Conservation (phyloP, 2,888 invertebrate species). For the Lomographa bimaculata region DNA sequence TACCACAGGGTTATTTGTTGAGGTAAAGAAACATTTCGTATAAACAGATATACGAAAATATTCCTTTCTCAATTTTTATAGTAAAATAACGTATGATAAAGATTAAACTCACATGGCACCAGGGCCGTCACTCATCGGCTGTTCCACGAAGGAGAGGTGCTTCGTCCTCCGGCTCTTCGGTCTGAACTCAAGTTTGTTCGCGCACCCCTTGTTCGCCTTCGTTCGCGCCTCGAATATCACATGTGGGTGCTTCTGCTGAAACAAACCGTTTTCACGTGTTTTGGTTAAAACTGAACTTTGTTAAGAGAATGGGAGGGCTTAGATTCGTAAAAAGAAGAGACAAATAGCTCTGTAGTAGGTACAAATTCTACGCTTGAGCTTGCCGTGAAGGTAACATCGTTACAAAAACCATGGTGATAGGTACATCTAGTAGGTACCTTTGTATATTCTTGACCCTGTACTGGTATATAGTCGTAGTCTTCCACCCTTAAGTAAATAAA, state of each 20-base stretch:
- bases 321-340: too few species aligned
- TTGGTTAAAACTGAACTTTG: conserved; percentile 36
- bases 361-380: too few species aligned
- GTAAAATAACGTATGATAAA: background rate
- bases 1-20: too few species aligned
- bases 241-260: conserved; percentile 98
- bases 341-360: too few species aligned
- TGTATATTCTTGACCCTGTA: too few species aligned
- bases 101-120: conserved; percentile 58
- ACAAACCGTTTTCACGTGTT: conserved; percentile 74
- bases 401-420: too few species aligned
- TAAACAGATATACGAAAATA: too few species aligned
- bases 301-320: background rate
- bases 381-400: too few species aligned
- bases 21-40: too few species aligned
- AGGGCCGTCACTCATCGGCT: conserved; percentile 62
- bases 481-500: too few species aligned
- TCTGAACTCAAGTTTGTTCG: conserved; percentile 91
- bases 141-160: conserved; percentile 76
- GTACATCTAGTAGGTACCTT: too few species aligned
- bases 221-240: conserved; percentile 97
- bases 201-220: conserved; percentile 96
- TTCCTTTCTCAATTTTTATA: background rate
- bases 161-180: conserved; percentile 86
- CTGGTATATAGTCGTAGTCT: too few species aligned